Conservation (phyloP, 2,113 vertebrate species). For the Oncorhynchus kisutch region DNA sequence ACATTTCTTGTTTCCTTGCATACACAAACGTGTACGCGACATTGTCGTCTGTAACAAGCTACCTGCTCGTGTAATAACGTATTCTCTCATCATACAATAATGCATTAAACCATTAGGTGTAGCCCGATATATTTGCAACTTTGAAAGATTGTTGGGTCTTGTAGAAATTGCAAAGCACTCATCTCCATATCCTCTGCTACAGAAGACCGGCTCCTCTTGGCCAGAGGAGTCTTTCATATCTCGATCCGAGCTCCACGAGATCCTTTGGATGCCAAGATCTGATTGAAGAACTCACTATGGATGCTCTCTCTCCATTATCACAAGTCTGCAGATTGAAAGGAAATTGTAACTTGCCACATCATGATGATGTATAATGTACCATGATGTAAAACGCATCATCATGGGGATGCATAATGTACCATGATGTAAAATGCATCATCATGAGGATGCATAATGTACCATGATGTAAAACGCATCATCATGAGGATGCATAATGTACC, state of each 20-base stretch:
- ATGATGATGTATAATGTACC: too few species aligned
- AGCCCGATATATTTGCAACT: conserved; percentile 30
- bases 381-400: too few species aligned
- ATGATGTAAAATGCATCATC: too few species aligned
- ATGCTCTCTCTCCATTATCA: not conserved
- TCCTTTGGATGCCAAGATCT: not conserved
- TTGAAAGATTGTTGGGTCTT: conserved; percentile 2
- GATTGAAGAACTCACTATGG: conserved; percentile 7
- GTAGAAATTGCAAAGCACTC: not conserved
- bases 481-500: too few species aligned
- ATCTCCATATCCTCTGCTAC: conserved; percentile 21
- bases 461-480: too few species aligned
- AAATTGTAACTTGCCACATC: too few species aligned
- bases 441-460: too few species aligned
- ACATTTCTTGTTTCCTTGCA: not conserved
- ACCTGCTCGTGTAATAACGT: conserved; percentile 40
- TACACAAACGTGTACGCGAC: conserved; percentile 8
- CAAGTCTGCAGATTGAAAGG: not conserved
- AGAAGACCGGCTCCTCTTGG: not conserved
- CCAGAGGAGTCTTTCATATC: conserved; percentile 1
- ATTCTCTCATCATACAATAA: conserved; percentile 38
- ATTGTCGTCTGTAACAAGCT: conserved; percentile 9
- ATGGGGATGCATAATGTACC: too few species aligned
- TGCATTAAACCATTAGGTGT: conserved; percentile 59
- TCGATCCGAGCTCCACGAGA: not conserved